These are phyloP conservation scores for Siderastrea radians DNA, from an alignment of 92 coral and sea anemone species.

Conservation along the genomic window DNA sequence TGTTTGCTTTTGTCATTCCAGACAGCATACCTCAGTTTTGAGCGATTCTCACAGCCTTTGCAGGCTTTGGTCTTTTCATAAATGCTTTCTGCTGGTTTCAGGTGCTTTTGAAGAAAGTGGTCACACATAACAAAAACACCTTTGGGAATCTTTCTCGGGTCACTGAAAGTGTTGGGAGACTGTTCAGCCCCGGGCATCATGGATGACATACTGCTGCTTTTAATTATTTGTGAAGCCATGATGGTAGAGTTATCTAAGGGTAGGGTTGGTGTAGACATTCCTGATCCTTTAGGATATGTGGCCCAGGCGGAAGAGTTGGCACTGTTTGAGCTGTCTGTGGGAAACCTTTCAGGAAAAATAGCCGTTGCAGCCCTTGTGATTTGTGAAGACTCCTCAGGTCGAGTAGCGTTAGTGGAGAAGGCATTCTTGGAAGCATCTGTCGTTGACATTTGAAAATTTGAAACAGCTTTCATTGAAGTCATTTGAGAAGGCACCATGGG, in stretches of 20 bases:
- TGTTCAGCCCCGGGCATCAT: neutral
- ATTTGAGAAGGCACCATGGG: neutral
- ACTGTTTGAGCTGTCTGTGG: neutral
- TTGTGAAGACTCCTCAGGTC: neutral
- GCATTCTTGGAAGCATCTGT: neutral
- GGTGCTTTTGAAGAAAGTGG: constrained; percentile 46
- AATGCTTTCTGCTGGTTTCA: constrained; percentile 14
- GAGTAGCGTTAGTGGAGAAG: neutral
- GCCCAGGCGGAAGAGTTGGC: neutral
- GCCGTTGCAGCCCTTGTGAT: neutral
- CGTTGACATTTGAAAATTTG: neutral
- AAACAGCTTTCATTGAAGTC: neutral
- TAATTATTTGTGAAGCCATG: neutral
- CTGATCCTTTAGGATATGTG: neutral
- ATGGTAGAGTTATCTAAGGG: neutral
- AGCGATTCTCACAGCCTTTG: constrained; percentile 51
- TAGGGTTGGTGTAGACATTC: neutral
- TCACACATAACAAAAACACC: constrained; percentile 52
- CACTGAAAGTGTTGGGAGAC: neutral
- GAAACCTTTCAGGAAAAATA: neutral
- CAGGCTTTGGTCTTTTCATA: constrained; percentile 55
- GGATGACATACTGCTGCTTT: neutral
- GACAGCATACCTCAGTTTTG: constrained; percentile 59
- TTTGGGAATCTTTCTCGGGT: constrained; percentile 14
- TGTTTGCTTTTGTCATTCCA: constrained; percentile 57